Conservation (phyloP, 2,113 vertebrate genomes). For the Pachycephala philippinensis region DNA sequence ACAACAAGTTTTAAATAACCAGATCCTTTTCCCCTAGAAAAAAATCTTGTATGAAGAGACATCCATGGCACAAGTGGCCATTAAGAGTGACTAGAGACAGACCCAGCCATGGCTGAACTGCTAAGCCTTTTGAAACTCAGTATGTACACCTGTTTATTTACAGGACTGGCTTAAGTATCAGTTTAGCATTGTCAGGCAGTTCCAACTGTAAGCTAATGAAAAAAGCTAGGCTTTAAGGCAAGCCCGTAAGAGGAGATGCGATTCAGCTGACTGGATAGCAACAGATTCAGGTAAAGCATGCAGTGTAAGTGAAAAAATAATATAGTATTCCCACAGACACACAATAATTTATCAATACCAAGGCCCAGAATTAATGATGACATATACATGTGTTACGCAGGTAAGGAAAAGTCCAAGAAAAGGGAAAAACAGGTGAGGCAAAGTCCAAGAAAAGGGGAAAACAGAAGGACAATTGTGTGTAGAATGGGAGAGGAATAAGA, state of each 20-base stretch:
- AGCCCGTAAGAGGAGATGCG: rapidly evolving
- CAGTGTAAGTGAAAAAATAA: neutral
- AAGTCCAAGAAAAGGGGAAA: neutral
- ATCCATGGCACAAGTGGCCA: rapidly evolving
- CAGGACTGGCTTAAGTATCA: neutral
- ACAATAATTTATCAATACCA: neutral
- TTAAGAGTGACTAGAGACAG: neutral
- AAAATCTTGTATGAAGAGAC: neutral
- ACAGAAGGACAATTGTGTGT: neutral
- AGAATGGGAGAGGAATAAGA: neutral
- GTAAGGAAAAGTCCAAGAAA: neutral
- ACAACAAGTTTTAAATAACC: neutral
- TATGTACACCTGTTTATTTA: neutral
- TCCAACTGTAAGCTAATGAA: neutral
- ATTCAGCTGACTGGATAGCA: neutral
- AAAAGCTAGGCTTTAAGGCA: neutral
- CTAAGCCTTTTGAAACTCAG: neutral
- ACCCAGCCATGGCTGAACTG: neutral
- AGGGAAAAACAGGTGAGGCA: neutral
- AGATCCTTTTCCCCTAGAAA: neutral
- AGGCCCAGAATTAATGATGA: neutral
- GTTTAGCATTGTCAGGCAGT: neutral
- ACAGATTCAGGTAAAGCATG: neutral
- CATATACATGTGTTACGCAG: neutral
- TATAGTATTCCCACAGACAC: neutral